These are phyloP conservation scores for Callithrix jacchus DNA, from an alignment of 2,113 vertebrate genomes.

Conservation along the genomic window DNA sequence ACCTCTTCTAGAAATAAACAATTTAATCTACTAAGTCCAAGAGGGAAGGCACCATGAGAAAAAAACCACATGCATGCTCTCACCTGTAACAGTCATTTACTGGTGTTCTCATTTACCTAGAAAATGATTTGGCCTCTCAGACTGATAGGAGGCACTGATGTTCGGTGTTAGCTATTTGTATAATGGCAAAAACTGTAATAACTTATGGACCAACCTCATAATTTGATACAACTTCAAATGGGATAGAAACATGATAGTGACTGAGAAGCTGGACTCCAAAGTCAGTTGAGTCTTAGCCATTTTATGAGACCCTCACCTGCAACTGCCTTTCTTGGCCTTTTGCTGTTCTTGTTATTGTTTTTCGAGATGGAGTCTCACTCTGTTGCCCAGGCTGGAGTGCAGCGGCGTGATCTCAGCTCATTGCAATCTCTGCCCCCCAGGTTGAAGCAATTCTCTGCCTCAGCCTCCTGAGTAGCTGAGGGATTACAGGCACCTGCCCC, in stretches of 20 bases:
- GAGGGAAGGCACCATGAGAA: neutral
- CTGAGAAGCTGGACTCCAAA: neutral
- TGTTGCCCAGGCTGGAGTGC: too few relatives aligned
- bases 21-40: neutral
- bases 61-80: neutral
- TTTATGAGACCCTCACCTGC: neutral
- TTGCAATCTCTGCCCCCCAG: too few relatives aligned
- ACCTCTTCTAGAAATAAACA: neutral
- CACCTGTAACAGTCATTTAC: accelerated
- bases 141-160: neutral
- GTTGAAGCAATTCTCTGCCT: too few relatives aligned
- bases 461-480: too few relatives aligned
- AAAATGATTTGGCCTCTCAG: neutral
- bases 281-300: neutral
- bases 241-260: accelerated
- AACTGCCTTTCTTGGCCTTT: neutral
- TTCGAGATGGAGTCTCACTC: too few relatives aligned
- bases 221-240: neutral
- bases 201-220: too few relatives aligned
- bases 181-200: too few relatives aligned
- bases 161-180: neutral
- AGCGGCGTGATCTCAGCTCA: too few relatives aligned
- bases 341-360: too few relatives aligned
- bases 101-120: neutral
- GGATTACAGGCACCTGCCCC: too few relatives aligned